Conservation (phyloP, 1,140 invertebrate species). For the Colletes latitarsis region DNA sequence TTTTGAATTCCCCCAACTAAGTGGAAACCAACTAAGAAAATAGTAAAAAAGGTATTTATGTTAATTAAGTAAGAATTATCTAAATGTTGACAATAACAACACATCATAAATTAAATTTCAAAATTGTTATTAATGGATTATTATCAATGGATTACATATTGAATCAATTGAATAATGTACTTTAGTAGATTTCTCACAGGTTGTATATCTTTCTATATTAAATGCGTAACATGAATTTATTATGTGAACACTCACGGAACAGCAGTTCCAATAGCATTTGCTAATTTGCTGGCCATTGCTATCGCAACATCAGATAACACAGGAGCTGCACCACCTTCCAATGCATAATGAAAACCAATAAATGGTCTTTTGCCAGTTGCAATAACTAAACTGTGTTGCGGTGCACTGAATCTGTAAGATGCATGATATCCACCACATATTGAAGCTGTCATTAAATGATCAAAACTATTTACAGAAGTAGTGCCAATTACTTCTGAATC, state of each 20-base stretch:
- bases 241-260: constrained; percentile 86
- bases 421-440: constrained; percentile 89
- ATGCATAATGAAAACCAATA: constrained; percentile 93
- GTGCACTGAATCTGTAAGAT: constrained; percentile 87
- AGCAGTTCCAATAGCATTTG: constrained; percentile 86
- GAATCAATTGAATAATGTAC: neutral
- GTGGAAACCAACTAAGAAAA: constrained; percentile 79
- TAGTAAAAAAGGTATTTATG: neutral
- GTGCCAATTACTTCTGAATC: constrained; percentile 91
- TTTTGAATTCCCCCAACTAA: constrained; percentile 80
- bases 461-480: constrained; percentile 90
- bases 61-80: constrained; percentile 1
- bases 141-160: neutral
- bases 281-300: constrained; percentile 93
- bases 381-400: constrained; percentile 89
- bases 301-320: constrained; percentile 92
- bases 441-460: constrained; percentile 92
- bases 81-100: neutral
- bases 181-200: constrained; percentile 20
- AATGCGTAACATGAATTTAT: constrained; percentile 39
- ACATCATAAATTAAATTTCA: constrained; percentile 4
- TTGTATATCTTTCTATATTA: constrained; percentile 19
- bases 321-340: constrained; percentile 90
- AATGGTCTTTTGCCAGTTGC: constrained; percentile 92
- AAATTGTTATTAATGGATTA: constrained; percentile 10